Conservation (phyloP, 2,888 invertebrate species). For the Anticlea derivata region DNA sequence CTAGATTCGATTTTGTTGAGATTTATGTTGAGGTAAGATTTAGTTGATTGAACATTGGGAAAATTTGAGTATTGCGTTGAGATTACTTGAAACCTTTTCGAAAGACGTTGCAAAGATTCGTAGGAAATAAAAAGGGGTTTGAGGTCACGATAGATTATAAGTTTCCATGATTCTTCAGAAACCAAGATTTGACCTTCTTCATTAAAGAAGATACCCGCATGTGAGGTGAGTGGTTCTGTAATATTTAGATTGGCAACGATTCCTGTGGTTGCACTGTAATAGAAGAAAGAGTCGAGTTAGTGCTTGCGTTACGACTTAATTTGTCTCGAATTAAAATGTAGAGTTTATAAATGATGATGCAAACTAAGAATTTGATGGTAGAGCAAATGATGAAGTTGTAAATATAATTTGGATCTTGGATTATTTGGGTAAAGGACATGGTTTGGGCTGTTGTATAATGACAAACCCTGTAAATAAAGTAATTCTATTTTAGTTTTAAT, state of each 20-base stretch:
- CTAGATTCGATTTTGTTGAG: slow-evolving; percentile 35
- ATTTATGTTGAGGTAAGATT: slow-evolving; percentile 34
- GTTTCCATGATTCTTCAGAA: slow-evolving; percentile 36
- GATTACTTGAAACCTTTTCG: slow-evolving; percentile 20
- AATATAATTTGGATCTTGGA: no score
- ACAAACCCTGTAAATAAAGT: no score
- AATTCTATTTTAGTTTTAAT: no score
- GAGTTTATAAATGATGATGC: no score
- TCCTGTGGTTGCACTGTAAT: slow-evolving; percentile 18
- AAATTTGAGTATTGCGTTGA: slow-evolving; percentile 22
- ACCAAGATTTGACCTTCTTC: slow-evolving; percentile 26
- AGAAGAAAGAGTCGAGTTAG: slow-evolving; percentile 24
- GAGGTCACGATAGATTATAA: slow-evolving; percentile 35
- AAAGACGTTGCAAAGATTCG: slow-evolving; percentile 28
- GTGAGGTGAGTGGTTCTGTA: slow-evolving; percentile 25
- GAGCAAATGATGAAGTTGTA: no score
- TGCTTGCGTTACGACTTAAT: no score
- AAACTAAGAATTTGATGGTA: no score
- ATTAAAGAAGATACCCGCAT: slow-evolving; percentile 32
- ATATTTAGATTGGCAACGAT: slow-evolving; percentile 12
- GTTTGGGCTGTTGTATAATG: no score
- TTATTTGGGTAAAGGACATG: no score
- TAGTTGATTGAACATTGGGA: no score
- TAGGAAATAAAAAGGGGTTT: slow-evolving; percentile 38
- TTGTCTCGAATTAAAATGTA: slow-evolving; percentile 22